Conservation (phyloP, 2,888 invertebrate species). For the Sussaba pulchella region DNA sequence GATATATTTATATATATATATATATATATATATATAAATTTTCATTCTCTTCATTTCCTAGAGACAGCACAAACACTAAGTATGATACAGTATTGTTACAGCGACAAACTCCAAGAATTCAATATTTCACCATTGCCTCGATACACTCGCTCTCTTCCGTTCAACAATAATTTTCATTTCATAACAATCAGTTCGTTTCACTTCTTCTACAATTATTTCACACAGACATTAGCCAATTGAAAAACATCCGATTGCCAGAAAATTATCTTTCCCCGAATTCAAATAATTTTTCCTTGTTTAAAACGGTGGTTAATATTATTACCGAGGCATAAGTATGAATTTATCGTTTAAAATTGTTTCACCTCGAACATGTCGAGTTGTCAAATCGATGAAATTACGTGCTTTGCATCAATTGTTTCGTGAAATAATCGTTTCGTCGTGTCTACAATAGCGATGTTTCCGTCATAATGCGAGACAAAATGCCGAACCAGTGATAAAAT, state of each 20-base stretch:
- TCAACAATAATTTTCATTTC: slow-evolving; percentile 23
- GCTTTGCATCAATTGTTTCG: slow-evolving; percentile 22
- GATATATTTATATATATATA: slow-evolving; percentile 28
- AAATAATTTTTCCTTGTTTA: not conserved
- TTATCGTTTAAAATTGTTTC: no score
- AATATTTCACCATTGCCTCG: slow-evolving; percentile 23
- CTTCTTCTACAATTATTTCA: slow-evolving; percentile 25
- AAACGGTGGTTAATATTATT: no score
- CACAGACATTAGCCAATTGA: slow-evolving; percentile 54
- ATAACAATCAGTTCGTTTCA: slow-evolving; percentile 31
- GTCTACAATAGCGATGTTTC: slow-evolving; percentile 43
- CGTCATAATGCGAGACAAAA: slow-evolving; percentile 9
- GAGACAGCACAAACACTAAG: slow-evolving; percentile 80
- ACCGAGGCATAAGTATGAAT: no score
- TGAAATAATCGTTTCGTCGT: slow-evolving; percentile 35
- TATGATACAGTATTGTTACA: slow-evolving; percentile 80
- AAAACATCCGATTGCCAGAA: slow-evolving; percentile 51
- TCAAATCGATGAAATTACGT: not conserved
- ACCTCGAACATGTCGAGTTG: no score
- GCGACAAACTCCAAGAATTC: slow-evolving; percentile 64
- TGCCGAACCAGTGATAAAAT: slow-evolving; percentile 35
- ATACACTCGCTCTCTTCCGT: slow-evolving; percentile 29
- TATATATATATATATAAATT: slow-evolving; percentile 68
- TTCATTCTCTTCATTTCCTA: slow-evolving; percentile 72
- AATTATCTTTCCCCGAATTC: slow-evolving; percentile 45